Conservation (phyloP, 1,140 invertebrate genomes). For the Physella acuta region DNA sequence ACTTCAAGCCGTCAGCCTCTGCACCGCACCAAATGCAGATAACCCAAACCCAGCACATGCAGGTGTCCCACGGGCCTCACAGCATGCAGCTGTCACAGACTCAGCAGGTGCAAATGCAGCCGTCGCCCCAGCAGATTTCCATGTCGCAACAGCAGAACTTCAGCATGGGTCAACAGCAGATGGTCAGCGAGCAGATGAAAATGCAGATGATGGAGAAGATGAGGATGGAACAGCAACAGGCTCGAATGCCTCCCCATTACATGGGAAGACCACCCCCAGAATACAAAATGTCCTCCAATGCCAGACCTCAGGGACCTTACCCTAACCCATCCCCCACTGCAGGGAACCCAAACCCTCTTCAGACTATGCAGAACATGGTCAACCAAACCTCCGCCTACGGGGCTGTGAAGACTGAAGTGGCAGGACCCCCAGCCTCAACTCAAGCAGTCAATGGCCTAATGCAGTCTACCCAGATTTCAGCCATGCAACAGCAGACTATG, state of each 20-base stretch:
- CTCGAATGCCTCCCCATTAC: conserved; percentile 43
- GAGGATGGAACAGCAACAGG: conserved; percentile 33
- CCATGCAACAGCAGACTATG: conserved; percentile 36
- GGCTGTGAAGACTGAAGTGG: conserved; percentile 43
- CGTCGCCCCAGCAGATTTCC: conserved; percentile 67
- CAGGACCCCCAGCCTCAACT: conserved; percentile 7
- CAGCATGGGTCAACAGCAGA: conserved; percentile 57
- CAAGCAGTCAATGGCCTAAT: conserved; percentile 37
- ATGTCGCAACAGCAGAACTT: conserved; percentile 74
- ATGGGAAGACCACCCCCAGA: conserved; percentile 53
- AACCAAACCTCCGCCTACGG: conserved; percentile 53
- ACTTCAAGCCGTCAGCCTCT: conserved; percentile 46
- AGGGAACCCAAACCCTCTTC: conserved; percentile 33
- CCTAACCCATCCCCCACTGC: conserved; percentile 26
- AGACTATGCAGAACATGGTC: conserved; percentile 60
- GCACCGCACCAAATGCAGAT: conserved; percentile 51
- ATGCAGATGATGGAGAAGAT: conserved; percentile 45
- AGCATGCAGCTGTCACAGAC: conserved; percentile 79
- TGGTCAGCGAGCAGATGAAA: conserved; percentile 44
- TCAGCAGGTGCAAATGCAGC: conserved; percentile 78
- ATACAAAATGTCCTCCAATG: conserved; percentile 47
- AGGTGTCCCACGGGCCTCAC: conserved; percentile 50
- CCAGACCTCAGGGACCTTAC: conserved; percentile 30
- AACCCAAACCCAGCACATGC: conserved; percentile 53
- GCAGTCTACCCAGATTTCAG: conserved; percentile 44